phyloP scores from a whole-genome alignment of 2,797 vertebrate genomes.

The Anguilla megastoma region DNA sequence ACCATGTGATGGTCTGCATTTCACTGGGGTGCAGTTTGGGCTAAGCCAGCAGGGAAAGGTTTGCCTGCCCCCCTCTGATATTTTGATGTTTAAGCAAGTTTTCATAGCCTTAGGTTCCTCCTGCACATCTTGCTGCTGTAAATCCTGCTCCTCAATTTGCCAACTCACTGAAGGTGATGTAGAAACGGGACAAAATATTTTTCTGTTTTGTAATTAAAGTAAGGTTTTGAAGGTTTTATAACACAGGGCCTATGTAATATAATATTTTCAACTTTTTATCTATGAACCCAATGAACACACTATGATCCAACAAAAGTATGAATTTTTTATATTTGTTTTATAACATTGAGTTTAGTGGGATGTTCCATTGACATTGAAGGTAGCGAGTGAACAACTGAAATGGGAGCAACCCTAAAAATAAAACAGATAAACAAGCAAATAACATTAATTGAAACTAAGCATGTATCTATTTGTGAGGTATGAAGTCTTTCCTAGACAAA shows the following conservation, averaged over 20 bases:
- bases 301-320: background rate
- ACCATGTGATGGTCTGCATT: background rate
- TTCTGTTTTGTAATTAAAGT: background rate
- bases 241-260: too few relatives aligned
- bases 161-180: slow-evolving; percentile 33
- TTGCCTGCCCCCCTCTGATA: background rate
- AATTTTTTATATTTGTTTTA: background rate
- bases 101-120: slow-evolving; percentile 38
- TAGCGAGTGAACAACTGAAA: background rate
- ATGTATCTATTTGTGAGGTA: background rate
- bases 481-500: slow-evolving; percentile 12
- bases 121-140: slow-evolving; percentile 17
- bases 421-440: background rate
- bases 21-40: background rate
- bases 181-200: slow-evolving; percentile 17
- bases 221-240: background rate
- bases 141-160: slow-evolving; percentile 47
- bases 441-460: background rate
- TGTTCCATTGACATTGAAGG: background rate
- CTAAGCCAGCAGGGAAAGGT: slow-evolving; percentile 16
- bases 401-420: background rate
- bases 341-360: background rate
- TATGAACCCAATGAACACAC: background rate
- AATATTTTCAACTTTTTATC: background rate
- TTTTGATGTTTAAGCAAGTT: slow-evolving; percentile 56